These are phyloP conservation scores for Poeciliopsis retropinna DNA, from an alignment of 2,113 vertebrate genomes.

Conservation along the genomic window DNA sequence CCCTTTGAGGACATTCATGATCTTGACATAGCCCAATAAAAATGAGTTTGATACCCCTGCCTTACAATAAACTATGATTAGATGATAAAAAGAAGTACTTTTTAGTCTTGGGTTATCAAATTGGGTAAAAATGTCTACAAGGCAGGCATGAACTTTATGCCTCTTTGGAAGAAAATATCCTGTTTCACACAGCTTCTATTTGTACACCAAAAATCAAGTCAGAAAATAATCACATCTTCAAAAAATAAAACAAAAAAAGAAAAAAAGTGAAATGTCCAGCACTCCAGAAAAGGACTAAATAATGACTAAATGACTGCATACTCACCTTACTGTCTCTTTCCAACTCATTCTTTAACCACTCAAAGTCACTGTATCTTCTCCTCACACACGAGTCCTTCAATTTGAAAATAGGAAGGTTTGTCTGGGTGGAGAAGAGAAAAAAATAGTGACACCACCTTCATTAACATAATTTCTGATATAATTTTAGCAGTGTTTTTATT, in stretches of 20 bases:
- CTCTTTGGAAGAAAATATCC: background rate
- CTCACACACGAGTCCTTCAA: slow-evolving; percentile 95
- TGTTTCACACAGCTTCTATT: background rate
- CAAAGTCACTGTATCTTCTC: slow-evolving; percentile 97
- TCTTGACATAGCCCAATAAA: no score
- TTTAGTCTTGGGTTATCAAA: background rate
- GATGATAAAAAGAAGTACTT: background rate
- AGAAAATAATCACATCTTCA: background rate
- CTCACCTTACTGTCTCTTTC: slow-evolving; percentile 99
- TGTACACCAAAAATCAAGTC: background rate
- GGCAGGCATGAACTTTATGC: no score
- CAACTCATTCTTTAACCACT: slow-evolving; percentile 99
- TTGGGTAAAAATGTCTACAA: background rate
- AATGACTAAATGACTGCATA: background rate
- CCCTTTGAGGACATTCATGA: no score
- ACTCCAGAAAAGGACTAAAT: background rate
- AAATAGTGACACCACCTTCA: background rate
- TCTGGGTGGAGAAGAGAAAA: slow-evolving; percentile 77
- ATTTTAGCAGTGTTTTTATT: no score
- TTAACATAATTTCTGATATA: background rate
- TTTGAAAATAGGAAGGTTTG: slow-evolving; percentile 99
- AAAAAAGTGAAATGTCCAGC: background rate
- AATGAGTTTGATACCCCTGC: no score
- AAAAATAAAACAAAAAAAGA: background rate
- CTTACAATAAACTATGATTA: background rate